Evolutionary conservation across 2,888 invertebrate genomes (phyloP), one percentile per base, ranked within the genome.

Genomic region (Trachelus iudaicus): DNA sequence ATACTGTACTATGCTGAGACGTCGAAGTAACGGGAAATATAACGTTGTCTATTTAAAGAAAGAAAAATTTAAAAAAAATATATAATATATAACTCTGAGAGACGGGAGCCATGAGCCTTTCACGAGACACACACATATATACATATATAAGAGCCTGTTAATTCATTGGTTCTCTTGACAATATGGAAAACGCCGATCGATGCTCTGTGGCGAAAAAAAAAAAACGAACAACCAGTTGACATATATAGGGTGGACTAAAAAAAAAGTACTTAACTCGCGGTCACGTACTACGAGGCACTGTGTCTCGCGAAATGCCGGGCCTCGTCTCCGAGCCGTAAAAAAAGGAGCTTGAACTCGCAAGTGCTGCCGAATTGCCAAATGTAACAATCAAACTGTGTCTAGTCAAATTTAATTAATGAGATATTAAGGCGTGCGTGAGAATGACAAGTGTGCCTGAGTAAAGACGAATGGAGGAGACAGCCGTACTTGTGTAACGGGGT

Each of bases 341-440:
- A 82, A 86, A 85, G 84, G 87, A 86, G 86, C 87, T 88, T 87
- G 85, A 87, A 87, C 83, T 87, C 82, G 85, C 82, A 87, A 87
- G 85, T 86, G 88, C 87, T 89, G 87, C 89, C 88, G 87, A 87
- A 88, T 87, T 87, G 88, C 88, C 87, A 88, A 88, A 88, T 88
- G 84, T 87, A 88, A 88, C 87, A 88, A 88, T 88, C 88, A 86
- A 88, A 88, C 83, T 85, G 84, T 87, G 84, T 88, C 85, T 87
- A 86, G 82, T 85, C 81, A 79, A 85, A 81, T 77, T 83, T 81
- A 79, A 79, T 78, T 80, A 80, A 74, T 13, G 35, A 33, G 23
- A 74, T 13, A 74, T 56, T 56, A 56, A 56, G 56, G 56, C 23
- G 56, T 56, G 23, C 56, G 56, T 56, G 56, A 23, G 9, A 23